Evolutionary conservation across 1,140 invertebrate genomes (phyloP).

Genomic region (Macrobrachium nipponense): DNA sequence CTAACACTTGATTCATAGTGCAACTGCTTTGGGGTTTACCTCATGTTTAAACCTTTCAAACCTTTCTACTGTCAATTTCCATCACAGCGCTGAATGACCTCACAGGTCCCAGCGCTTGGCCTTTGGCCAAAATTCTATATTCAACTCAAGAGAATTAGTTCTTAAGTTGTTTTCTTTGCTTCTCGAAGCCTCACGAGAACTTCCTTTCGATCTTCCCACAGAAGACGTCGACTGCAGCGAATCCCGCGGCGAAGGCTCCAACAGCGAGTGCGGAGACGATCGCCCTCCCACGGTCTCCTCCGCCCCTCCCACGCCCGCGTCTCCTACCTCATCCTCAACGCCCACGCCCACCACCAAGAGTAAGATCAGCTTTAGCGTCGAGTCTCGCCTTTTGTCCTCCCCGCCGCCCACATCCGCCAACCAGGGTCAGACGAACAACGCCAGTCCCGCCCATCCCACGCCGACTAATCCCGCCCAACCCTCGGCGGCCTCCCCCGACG

Average conservation of each 20-base stretch:
- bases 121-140: no score
- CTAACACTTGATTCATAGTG: no score
- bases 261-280: conserved; percentile 52
- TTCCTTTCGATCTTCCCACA: neutral
- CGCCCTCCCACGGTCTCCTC: conserved; percentile 45
- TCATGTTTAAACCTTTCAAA: no score
- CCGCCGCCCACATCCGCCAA: conserved; percentile 49
- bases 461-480: conserved; percentile 45
- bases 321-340: conserved; percentile 54
- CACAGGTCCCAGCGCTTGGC: no score
- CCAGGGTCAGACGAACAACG: conserved; percentile 13
- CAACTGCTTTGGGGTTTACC: no score
- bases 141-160: no score
- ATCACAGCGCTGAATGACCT: no score
- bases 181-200: no score
- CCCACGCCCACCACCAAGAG: conserved; percentile 56
- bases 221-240: conserved; percentile 44
- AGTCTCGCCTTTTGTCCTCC: conserved; percentile 55
- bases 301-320: conserved; percentile 45
- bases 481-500: conserved; percentile 24
- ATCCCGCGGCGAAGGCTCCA: conserved; percentile 51
- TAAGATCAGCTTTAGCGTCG: conserved; percentile 63
- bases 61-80: no score
- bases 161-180: no score
- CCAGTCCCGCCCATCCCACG: conserved; percentile 44